Conservation (phyloP, 1,140 invertebrate species). For the Neodiprion virginianus region DNA sequence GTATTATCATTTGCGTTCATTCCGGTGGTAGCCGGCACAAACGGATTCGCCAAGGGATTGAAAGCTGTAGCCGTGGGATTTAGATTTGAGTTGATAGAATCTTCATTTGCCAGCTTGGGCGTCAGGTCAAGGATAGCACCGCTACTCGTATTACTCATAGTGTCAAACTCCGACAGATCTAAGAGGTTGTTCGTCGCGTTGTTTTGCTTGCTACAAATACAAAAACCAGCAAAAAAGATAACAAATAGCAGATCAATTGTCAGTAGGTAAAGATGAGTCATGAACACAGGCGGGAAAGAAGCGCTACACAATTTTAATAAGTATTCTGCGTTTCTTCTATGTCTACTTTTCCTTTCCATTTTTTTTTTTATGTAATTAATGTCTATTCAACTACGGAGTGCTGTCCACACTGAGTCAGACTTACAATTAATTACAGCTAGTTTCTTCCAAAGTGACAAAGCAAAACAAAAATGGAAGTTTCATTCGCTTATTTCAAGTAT, state of each 20-base stretch:
- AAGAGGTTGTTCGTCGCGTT: conserved; percentile 65
- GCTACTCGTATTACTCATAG: conserved; percentile 65
- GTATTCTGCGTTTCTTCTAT: too few relatives aligned
- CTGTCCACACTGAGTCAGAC: too few relatives aligned
- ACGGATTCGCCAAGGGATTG: conserved; percentile 55
- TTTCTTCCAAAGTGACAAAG: too few relatives aligned
- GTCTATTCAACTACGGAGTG: too few relatives aligned
- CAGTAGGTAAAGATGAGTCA: too few relatives aligned
- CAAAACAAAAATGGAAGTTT: too few relatives aligned
- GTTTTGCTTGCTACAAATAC: conserved; percentile 61
- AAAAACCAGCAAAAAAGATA: conserved; percentile 53
- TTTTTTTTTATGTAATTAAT: too few relatives aligned
- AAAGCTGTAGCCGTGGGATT: conserved; percentile 57
- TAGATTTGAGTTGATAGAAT: conserved; percentile 58
- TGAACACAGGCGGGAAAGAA: too few relatives aligned
- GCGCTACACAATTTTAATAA: too few relatives aligned
- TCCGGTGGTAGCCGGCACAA: conserved; percentile 46
- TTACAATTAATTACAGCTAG: too few relatives aligned
- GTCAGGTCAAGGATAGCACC: conserved; percentile 57
- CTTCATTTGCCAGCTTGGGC: conserved; percentile 54
- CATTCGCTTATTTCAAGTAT: too few relatives aligned
- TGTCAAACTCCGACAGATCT: conserved; percentile 65
- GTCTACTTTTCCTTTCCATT: too few relatives aligned
- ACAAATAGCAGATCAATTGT: conserved; percentile 35
- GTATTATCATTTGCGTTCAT: conserved; percentile 40